Evolutionary conservation across 2,888 invertebrate genomes (phyloP).

Genomic region (Drosophila greeni): DNA sequence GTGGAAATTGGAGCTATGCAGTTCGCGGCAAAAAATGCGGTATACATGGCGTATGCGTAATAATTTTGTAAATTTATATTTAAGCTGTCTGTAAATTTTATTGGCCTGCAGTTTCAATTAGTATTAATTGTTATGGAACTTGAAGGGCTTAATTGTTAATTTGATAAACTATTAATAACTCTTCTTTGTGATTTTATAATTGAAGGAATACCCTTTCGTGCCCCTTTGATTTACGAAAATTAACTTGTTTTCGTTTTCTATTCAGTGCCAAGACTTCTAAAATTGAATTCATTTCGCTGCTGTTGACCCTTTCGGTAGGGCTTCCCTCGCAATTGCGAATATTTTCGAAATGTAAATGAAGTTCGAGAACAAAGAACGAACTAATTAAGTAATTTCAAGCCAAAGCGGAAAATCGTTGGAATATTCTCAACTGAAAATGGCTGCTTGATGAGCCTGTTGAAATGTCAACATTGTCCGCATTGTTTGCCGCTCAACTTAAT

Average conservation of each 20-base stretch:
- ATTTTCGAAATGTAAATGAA: constrained; percentile 34
- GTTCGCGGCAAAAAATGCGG: background rate
- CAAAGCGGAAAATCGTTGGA: constrained; percentile 19
- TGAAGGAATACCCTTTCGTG: background rate
- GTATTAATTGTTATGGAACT: background rate
- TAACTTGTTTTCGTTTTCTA: background rate
- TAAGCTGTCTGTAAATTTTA: background rate
- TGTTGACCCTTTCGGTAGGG: constrained; percentile 16
- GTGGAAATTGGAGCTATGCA: background rate
- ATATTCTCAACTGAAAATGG: constrained; percentile 27
- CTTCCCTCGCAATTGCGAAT: constrained; percentile 12
- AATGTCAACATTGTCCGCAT: constrained; percentile 51
- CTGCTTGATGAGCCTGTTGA: constrained; percentile 27
- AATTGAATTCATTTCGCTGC: constrained; percentile 15
- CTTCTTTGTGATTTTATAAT: background rate
- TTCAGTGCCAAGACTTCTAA: constrained; percentile 8
- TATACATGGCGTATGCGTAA: constrained; percentile 4
- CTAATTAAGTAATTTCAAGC: constrained; percentile 49
- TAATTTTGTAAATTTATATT: background rate
- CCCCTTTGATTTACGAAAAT: background rate
- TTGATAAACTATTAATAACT: background rate
- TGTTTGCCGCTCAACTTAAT: constrained; percentile 60
- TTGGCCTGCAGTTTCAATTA: background rate
- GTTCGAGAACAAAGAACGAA: constrained; percentile 33
- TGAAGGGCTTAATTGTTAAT: background rate